Conservation (phyloP, 2,888 invertebrate species). For the Lithosia quadra region DNA sequence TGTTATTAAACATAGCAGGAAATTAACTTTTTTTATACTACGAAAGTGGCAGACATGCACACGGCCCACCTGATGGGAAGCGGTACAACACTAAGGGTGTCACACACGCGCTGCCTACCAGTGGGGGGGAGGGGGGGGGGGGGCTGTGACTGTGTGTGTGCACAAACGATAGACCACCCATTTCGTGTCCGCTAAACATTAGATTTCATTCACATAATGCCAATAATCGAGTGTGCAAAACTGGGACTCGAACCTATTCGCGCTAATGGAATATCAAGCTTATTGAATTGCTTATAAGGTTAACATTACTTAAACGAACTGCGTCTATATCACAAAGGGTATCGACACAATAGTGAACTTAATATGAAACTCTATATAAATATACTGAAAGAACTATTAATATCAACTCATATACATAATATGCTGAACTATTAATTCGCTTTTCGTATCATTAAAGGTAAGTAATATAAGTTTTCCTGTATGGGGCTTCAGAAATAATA, state of each 20-base stretch:
- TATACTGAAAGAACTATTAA: neutral
- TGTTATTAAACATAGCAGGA: too few relatives aligned
- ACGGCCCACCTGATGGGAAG: too few relatives aligned
- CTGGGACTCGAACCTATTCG: neutral
- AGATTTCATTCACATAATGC: neutral
- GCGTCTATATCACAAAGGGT: neutral
- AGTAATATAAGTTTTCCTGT: neutral
- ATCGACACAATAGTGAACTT: neutral
- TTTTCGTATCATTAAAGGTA: neutral
- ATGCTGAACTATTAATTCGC: neutral
- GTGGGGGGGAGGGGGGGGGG: too few relatives aligned
- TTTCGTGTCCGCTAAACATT: too few relatives aligned
- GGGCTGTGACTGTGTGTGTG: too few relatives aligned
- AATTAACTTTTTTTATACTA: too few relatives aligned
- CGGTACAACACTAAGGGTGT: too few relatives aligned
- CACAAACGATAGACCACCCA: too few relatives aligned
- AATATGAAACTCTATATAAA: neutral
- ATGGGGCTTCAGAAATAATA: neutral
- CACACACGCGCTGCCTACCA: too few relatives aligned
- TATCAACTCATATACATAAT: neutral
- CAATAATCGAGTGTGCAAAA: neutral
- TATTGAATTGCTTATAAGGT: neutral
- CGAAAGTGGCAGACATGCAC: too few relatives aligned
- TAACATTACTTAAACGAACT: neutral
- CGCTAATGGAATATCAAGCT: conserved; percentile 2